Base-by-base conservation (phyloP, 2,888 invertebrate species). In the Polydrusus pterygomalis region DNA sequence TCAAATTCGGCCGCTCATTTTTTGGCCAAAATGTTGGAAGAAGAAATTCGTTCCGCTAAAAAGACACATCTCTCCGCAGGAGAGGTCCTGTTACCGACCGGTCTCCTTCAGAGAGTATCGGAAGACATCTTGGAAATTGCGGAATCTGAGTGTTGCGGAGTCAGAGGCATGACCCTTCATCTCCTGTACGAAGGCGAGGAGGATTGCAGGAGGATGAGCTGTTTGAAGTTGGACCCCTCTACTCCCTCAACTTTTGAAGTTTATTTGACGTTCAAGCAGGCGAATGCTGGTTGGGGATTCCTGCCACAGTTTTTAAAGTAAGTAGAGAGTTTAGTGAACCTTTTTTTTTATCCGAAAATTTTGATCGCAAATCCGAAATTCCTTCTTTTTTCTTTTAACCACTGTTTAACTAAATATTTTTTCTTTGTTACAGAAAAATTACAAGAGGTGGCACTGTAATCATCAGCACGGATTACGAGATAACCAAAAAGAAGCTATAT, bases 201-300 rank as follows among this genome's bases (percentile, higher is more conserved):
- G 77, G 89, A 91, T 78, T 91, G 91, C 87, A 90, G 94, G 82
- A 90, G 93, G 84, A 90, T 97, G 82, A 95, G 95, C 72, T 93
- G 94, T 84, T 91, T 97, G 87, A 94, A 95, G 88, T 93, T 95
- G 85, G 96, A 97, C 89, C 94, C 95, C 68, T 92, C 92, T 85
- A 95, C 96, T 38, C 94, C 96, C 65, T 94, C 96, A 78, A 97
- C 97, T 78, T 97, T 97, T 87, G 97, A 97, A 88, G 91, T 97
- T 83, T 95, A 94, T 88, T 90, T 97, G 80, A 96, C 95, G 67
- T 90, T 97, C 81, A 95, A 95, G 87, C 96, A 96, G 87, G 95
- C 96, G 85, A 92, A 93, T 77, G 93, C 94, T 83, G 93, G 95
- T 85, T 97, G 97, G 97, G 93, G 94, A 83, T 91, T 94, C 86